Base-by-base conservation (phyloP, 2,888 invertebrate species). In the Rhabditoides inermis region DNA sequence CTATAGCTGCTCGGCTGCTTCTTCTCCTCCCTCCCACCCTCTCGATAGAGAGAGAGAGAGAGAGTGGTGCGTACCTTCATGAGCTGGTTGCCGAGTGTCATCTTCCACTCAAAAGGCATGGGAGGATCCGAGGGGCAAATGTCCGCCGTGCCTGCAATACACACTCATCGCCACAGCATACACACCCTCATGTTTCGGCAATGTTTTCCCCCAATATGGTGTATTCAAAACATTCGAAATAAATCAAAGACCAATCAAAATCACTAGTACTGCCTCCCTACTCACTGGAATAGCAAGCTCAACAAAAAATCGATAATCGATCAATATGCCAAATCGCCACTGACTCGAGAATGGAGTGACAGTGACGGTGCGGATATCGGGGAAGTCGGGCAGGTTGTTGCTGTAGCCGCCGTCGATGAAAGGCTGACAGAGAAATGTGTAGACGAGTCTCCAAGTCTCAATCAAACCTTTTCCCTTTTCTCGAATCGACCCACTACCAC, bases 391-490 rank as follows among this genome's bases (percentile, higher is more conserved):
- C 64, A 92, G 80, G 80, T 95, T 94, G 77, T 92, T 88, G 52
- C 90, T 90, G 76, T 90, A 88, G 10, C 90, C 92, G 10, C 94
- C 94, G 76, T 95, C 94, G 84, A 92, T 88, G 78, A 90, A 92
- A 32, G 76, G 60, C 81, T 81, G 66, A 32, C 74, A n/a, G n/a
- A n/a, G n/a, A n/a, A n/a, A n/a, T n/a, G n/a, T n/a, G n/a, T n/a
- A n/a, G n/a, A n/a, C 61, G 7, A n/a, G 18, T 6, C 22, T 12
- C 26, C 35, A 12, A 15, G n/a, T 37, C 37, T 3, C 18, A 48
- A 15, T 48, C 10, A 37, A 36, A 37, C 20, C 20, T 20, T 10
- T 2, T 18, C 22, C 46, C 15, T 3, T 35, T 15, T 6, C 23
- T 20, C 20, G 45, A 12, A n/a, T 42, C 25, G 10, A 7, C 25